These are phyloP conservation scores for Imbricaverruca yamaguchii DNA, from an alignment of 2,888 invertebrate species.

Conservation along the genomic window DNA sequence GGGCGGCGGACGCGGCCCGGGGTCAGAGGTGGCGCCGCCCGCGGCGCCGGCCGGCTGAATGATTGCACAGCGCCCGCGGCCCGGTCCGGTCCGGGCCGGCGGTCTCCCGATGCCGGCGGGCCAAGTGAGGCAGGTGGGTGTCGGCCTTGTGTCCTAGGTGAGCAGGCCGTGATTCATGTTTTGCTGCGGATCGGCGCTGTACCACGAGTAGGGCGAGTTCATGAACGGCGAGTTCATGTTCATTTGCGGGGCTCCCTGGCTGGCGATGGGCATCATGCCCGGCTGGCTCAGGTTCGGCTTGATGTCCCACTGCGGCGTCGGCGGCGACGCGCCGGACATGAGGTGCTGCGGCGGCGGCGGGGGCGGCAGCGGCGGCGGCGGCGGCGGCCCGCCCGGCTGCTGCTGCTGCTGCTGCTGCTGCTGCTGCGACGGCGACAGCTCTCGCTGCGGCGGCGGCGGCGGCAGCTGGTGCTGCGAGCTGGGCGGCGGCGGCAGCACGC, in stretches of 20 bases:
- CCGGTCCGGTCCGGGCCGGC: not conserved
- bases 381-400: not conserved
- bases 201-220: conserved; percentile 18
- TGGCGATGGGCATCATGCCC: not conserved
- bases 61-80: conserved; percentile 6
- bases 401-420: conserved; percentile 20
- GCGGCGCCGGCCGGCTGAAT: not conserved
- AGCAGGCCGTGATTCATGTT: conserved; percentile 16
- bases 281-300: conserved; percentile 13
- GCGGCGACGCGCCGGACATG: not conserved
- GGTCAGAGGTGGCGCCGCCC: not conserved
- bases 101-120: not conserved
- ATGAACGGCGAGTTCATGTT: conserved; percentile 6
- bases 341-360: not conserved
- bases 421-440: not conserved
- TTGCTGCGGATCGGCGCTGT: conserved; percentile 11
- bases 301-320: conserved; percentile 23
- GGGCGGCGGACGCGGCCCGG: too few species aligned
- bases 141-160: not conserved
- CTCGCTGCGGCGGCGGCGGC: conserved; percentile 12
- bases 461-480: conserved; percentile 24
- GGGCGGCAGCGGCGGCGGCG: not conserved
- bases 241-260: not conserved
- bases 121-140: not conserved
- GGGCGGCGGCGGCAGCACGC: conserved; percentile 1